A percentile compares a stretch with the other conserved stretches of the same genome.
Evolutionary conservation across 2,113 vertebrate genomes (phyloP).

Genomic region (Serinus canaria): DNA sequence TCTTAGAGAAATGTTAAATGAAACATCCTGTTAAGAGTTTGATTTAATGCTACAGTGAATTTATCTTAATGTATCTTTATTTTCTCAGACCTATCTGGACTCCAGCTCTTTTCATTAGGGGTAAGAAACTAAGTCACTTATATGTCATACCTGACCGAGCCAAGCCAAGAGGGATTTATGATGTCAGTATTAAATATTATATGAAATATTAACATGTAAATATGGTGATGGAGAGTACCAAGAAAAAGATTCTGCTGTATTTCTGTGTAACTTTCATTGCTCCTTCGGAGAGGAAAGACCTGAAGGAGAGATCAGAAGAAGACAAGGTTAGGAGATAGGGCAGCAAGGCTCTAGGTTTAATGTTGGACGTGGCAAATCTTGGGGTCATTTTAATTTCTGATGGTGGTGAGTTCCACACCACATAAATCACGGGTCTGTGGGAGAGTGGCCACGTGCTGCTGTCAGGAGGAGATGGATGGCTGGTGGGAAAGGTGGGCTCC

Average conservation of each 20-base stretch:
- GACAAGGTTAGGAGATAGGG: background rate
- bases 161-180: background rate
- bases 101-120: background rate
- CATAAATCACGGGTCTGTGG: background rate
- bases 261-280: background rate
- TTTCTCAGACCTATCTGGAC: background rate
- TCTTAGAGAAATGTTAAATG: background rate
- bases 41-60: background rate
- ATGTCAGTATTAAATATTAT: background rate
- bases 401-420: background rate
- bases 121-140: background rate
- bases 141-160: background rate
- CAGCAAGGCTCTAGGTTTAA: background rate
- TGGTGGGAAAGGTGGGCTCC: background rate
- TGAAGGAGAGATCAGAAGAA: background rate
- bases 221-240: background rate
- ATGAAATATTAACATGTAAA: background rate
- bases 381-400: background rate
- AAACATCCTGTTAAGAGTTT: background rate
- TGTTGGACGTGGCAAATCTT: background rate
- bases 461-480: background rate
- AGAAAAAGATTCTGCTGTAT: background rate
- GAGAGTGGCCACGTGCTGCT: fast-evolving
- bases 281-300: background rate
- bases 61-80: background rate